Conservation (phyloP, 2,888 invertebrate genomes). For the Harpalus rufipes region DNA sequence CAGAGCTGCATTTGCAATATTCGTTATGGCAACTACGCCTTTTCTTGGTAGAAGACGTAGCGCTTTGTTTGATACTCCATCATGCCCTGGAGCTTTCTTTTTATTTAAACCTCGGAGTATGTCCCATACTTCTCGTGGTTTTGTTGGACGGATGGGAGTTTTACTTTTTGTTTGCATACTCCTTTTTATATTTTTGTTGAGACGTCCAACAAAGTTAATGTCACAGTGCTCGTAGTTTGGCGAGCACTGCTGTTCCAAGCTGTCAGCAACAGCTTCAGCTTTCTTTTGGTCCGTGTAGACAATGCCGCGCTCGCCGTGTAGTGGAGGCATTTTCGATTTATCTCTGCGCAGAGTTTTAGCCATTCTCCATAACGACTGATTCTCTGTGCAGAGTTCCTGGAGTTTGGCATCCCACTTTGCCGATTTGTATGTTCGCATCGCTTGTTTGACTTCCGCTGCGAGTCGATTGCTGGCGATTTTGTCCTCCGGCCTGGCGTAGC, state of each 20-base stretch:
- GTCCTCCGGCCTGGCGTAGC: background rate
- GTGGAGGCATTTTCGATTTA: background rate
- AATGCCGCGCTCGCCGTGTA: conserved; percentile 39
- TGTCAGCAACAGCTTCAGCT: conserved; percentile 50
- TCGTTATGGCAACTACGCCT: too few species aligned
- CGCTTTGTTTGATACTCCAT: too few species aligned
- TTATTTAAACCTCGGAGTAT: too few species aligned
- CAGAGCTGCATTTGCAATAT: too few species aligned
- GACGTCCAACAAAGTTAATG: background rate
- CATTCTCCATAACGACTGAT: conserved; percentile 53
- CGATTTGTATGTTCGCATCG: background rate
- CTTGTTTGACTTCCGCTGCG: background rate
- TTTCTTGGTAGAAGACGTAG: too few species aligned
- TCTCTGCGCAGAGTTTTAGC: conserved; percentile 25
- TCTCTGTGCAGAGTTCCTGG: background rate
- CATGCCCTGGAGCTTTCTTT: too few species aligned
- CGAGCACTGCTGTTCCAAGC: conserved; percentile 46
- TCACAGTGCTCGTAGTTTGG: conserved; percentile 40
- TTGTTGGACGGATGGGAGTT: too few species aligned
- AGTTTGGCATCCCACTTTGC: conserved; percentile 7
- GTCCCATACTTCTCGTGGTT: too few species aligned
- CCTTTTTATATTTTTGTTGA: too few species aligned
- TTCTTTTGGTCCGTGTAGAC: too few species aligned
- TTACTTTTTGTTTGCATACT: too few species aligned
- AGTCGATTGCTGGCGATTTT: background rate